Evolutionary conservation across 2,113 vertebrate genomes (phyloP), one percentile per base, ranked within the genome.

Genomic region (Varanus komodoensis): DNA sequence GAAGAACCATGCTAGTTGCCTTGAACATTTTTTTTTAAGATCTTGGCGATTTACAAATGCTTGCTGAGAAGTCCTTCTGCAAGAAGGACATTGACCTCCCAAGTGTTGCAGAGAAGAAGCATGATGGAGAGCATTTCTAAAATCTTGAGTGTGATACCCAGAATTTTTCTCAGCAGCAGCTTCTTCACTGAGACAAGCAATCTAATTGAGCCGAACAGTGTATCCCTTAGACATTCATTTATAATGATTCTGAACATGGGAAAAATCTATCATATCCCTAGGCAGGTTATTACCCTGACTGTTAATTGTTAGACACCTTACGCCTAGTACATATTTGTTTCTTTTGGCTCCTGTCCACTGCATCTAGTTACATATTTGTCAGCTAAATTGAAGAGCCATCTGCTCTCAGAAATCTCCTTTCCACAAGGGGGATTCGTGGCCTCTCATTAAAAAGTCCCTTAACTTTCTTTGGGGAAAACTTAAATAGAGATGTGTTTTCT

Each of bases 351-450:
- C 82, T 79, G 64, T 79, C 82, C 25, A 75, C 61, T 84, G 61
- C 61, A 89, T 77, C 89, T 89, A 85, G 82, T 89, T 85, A 85
- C 44, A 85, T 79, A 85, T 85, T 89, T 79, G 88, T 89, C 82
- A 84, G 61, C 44, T 78, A 89, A 78, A 84, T 25, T 68, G 73
- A 89, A 84, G 82, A 84, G 73, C 23, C 61, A 79, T 84, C 88
- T 89, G 64, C 88, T 84, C 52, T 78, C 88, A 78, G 88, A 78
- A 50, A 89, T 78, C 82, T 68, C 48, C 32, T 27, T 88, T 88
- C 48, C 88, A 84, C 73, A 50, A 64, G 73, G 25, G 32, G 48
- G 14, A 85, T 69, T 78, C 34, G 68, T 34, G n/a, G 32, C n/a
- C 44, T 52, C 27, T 84, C 44, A 89, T 85, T 84, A 89, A 89